Conservation (phyloP, 2,888 invertebrate species). For the Pachymerium ferrugineum region DNA sequence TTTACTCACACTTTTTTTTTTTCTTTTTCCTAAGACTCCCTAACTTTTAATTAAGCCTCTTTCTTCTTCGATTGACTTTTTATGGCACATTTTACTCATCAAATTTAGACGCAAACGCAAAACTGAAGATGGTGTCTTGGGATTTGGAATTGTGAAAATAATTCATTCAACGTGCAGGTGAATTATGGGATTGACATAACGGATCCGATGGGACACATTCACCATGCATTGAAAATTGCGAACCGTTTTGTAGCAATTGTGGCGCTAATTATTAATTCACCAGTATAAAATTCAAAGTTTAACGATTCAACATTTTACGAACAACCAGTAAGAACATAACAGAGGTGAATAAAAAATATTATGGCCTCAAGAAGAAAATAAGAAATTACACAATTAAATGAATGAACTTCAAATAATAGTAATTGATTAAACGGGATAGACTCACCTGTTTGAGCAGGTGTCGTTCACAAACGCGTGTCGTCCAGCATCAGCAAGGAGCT, state of each 20-base stretch:
- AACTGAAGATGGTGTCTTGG: background rate
- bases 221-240: no score
- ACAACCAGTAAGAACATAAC: no score
- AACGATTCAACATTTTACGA: no score
- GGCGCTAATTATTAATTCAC: no score
- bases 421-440: background rate
- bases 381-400: background rate
- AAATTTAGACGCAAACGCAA: background rate
- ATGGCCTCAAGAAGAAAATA: no score
- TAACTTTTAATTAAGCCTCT: background rate
- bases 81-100: background rate
- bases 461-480: background rate
- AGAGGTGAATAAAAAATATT: no score
- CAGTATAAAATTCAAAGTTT: no score
- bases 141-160: background rate
- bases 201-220: background rate
- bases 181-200: background rate
- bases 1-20: background rate
- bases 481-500: background rate
- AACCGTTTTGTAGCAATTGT: no score
- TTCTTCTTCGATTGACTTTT: background rate
- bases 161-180: background rate
- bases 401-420: background rate
- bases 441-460: background rate
- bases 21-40: background rate